Evolutionary conservation across 2,888 invertebrate species (phyloP).

Genomic region (Ophion ellenae): DNA sequence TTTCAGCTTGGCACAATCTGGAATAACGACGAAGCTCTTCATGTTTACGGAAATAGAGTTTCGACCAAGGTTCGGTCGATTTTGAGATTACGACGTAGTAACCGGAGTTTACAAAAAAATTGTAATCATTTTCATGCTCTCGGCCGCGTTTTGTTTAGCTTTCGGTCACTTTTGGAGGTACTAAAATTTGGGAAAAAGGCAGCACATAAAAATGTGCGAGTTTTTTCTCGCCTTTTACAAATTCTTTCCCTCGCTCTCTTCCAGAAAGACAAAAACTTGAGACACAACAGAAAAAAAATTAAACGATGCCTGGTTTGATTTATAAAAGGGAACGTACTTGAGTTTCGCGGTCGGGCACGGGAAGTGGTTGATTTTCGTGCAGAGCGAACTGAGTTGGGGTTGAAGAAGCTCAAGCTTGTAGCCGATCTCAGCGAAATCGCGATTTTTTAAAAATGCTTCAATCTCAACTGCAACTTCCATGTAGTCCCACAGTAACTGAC

Average conservation of each 20-base stretch:
- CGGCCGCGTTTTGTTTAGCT: no score
- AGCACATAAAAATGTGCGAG: no score
- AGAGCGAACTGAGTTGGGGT: slow-evolving; percentile 85
- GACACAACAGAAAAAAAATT: neutral
- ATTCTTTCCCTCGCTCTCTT: no score
- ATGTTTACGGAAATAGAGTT: neutral
- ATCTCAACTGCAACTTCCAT: slow-evolving; percentile 88
- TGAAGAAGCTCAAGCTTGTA: slow-evolving; percentile 85
- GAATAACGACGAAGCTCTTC: slow-evolving; percentile 53
- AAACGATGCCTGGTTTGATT: neutral
- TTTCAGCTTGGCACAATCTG: slow-evolving; percentile 86
- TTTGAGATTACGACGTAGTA: no score
- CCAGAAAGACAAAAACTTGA: no score
- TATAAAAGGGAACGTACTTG: slow-evolving; percentile 79
- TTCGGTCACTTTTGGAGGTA: no score
- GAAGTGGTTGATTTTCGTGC: slow-evolving; percentile 84
- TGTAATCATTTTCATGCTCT: no score
- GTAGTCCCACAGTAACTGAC: slow-evolving; percentile 90
- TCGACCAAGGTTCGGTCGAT: neutral
- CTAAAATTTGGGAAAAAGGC: no score
- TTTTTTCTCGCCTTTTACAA: no score
- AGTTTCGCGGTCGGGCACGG: slow-evolving; percentile 85
- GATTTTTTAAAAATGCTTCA: slow-evolving; percentile 75
- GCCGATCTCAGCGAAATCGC: slow-evolving; percentile 76
- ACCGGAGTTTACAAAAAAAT: no score